Percentiles rank a stretch among this genome's conserved stretches.
Evolutionary conservation across 1,140 invertebrate genomes (phyloP).

Genomic region (Drosophila equinoxialis): DNA sequence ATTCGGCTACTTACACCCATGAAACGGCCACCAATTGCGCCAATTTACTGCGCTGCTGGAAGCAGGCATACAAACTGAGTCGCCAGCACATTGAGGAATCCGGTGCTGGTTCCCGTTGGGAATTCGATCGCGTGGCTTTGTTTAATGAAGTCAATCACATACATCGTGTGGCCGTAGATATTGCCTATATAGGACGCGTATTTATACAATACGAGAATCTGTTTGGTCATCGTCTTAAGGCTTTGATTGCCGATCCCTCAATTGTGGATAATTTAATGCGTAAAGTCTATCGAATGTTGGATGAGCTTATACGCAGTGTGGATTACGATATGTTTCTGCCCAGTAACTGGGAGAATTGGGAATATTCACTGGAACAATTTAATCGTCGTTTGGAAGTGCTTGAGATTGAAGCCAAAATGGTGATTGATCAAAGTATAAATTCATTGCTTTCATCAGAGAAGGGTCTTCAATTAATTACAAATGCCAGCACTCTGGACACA

Average conservation of each 20-base stretch:
- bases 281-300: slow-evolving; percentile 84
- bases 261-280: slow-evolving; percentile 92
- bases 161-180: slow-evolving; percentile 89
- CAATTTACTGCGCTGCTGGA: slow-evolving; percentile 91
- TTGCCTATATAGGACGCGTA: slow-evolving; percentile 89
- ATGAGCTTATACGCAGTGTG: slow-evolving; percentile 89
- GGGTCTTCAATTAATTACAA: slow-evolving; percentile 90
- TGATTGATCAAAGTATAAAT: slow-evolving; percentile 93
- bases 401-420: slow-evolving; percentile 91
- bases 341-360: slow-evolving; percentile 92
- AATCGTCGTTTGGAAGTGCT: slow-evolving; percentile 88
- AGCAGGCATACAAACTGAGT: slow-evolving; percentile 88
- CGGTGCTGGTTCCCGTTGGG: slow-evolving; percentile 93
- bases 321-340: slow-evolving; percentile 92
- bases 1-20: slow-evolving; percentile 84
- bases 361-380: slow-evolving; percentile 90
- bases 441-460: slow-evolving; percentile 90
- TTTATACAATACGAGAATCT: slow-evolving; percentile 94
- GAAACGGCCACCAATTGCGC: slow-evolving; percentile 85
- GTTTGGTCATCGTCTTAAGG: slow-evolving; percentile 92
- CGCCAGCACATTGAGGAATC: slow-evolving; percentile 91
- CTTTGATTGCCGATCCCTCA: slow-evolving; percentile 92
- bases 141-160: slow-evolving; percentile 94
- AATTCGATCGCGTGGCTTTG: slow-evolving; percentile 92
- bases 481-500: slow-evolving; percentile 91